These are phyloP conservation scores for Troides oblongomaculatus DNA, from an alignment of 2,888 invertebrate species.

Conservation along the genomic window DNA sequence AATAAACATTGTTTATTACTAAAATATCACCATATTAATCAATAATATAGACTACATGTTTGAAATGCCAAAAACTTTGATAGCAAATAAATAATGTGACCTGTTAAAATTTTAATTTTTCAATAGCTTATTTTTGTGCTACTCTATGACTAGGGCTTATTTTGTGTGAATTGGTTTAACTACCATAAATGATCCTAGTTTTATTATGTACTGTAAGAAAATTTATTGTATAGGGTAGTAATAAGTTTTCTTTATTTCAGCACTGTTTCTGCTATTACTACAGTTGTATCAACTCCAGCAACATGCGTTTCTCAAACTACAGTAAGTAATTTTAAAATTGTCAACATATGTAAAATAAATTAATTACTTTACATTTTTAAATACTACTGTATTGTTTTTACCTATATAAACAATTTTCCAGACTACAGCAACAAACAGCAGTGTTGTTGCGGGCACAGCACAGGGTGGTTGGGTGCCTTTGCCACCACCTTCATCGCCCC, in stretches of 20 bases:
- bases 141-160: too few species aligned
- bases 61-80: too few species aligned
- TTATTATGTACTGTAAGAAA: not conserved
- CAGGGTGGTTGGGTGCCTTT: constrained; percentile 75
- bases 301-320: constrained; percentile 74
- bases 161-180: not conserved
- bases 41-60: too few species aligned
- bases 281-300: constrained; percentile 69
- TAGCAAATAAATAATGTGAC: too few species aligned
- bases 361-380: too few species aligned
- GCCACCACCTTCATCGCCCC: constrained; percentile 88
- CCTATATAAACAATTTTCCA: constrained; percentile 36
- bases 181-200: not conserved
- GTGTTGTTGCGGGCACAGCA: constrained; percentile 78
- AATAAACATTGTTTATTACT: not conserved
- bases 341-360: too few species aligned
- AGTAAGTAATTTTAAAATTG: constrained; percentile 48
- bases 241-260: constrained; percentile 51
- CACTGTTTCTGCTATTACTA: constrained; percentile 66
- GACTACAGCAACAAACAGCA: constrained; percentile 81
- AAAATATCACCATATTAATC: not conserved
- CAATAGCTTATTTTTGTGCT: too few species aligned
- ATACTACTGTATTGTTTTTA: not conserved
- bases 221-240: not conserved
- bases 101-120: too few species aligned